Conservation (phyloP, 1,140 invertebrate species). For the Phthorimaea operculella region DNA sequence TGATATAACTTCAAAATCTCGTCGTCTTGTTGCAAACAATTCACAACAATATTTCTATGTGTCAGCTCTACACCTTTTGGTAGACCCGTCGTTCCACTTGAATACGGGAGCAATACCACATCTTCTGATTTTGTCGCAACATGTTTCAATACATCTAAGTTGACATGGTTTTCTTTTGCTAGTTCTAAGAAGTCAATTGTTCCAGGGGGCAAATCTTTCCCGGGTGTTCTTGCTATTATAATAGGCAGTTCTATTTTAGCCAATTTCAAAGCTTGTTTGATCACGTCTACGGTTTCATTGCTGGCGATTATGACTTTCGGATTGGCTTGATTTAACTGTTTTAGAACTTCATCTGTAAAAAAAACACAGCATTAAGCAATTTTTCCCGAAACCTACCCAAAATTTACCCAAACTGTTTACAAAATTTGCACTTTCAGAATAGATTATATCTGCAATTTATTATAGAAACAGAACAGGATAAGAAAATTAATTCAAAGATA, state of each 20-base stretch:
- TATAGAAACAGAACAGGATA: too few species aligned
- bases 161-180: conserved; percentile 48
- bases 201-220: conserved; percentile 51
- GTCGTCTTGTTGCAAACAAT: conserved; percentile 58
- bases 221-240: conserved; percentile 55
- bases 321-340: conserved; percentile 74
- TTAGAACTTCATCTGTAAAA: conserved; percentile 80
- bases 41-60: conserved; percentile 73
- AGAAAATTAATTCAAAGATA: too few species aligned
- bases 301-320: conserved; percentile 76
- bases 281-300: conserved; percentile 55
- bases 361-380: too few species aligned
- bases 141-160: conserved; percentile 59
- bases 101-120: conserved; percentile 72
- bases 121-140: conserved; percentile 57
- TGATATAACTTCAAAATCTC: conserved; percentile 37
- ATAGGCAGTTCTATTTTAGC: conserved; percentile 67
- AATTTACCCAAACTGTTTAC: too few species aligned
- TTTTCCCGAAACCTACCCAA: too few species aligned
- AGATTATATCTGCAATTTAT: too few species aligned
- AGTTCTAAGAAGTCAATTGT: conserved; percentile 71
- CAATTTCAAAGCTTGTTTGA: conserved; percentile 61
- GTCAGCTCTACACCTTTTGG: conserved; percentile 90
- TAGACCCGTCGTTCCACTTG: conserved; percentile 90
- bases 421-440: too few species aligned